Evolutionary conservation across 2,113 vertebrate species (phyloP).

Genomic region (Xiphophorus hellerii): DNA sequence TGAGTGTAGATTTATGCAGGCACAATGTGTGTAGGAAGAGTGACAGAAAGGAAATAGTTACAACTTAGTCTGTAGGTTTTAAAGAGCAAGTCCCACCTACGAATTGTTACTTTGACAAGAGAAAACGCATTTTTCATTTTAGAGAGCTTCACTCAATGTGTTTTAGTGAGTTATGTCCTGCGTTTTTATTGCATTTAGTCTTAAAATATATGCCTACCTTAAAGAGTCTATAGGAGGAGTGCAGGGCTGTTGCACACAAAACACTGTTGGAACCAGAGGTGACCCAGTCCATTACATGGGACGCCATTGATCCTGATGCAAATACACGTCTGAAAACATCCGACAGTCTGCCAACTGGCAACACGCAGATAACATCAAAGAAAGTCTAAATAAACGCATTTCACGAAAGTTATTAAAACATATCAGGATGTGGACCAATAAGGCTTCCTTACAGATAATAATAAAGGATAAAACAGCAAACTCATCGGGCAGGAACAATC

Average conservation of each 20-base stretch:
- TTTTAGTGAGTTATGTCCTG: background rate
- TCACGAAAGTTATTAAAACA: background rate
- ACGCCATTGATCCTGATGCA: conserved; percentile 61
- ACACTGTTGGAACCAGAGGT: conserved; percentile 52
- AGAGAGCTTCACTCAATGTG: background rate
- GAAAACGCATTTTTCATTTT: background rate
- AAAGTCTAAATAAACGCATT: background rate
- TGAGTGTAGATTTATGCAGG: background rate
- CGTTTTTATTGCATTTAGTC: background rate
- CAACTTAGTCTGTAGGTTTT: background rate
- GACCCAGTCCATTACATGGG: conserved; percentile 36
- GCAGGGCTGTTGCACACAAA: conserved; percentile 61
- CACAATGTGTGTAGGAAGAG: background rate
- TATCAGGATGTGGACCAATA: background rate
- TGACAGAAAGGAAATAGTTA: background rate
- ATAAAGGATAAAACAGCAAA: background rate
- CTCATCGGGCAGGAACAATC: background rate
- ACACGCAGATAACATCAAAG: background rate
- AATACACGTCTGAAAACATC: background rate
- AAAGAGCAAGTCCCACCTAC: background rate
- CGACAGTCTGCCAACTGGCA: background rate
- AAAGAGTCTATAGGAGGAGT: conserved; percentile 69
- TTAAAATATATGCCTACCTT: conserved; percentile 61
- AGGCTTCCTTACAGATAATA: background rate
- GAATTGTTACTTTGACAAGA: background rate